Percentiles rank a stretch among this genome's conserved stretches.
Conservation (phyloP, 1,140 invertebrate genomes). For the Batillaria attramentaria region DNA sequence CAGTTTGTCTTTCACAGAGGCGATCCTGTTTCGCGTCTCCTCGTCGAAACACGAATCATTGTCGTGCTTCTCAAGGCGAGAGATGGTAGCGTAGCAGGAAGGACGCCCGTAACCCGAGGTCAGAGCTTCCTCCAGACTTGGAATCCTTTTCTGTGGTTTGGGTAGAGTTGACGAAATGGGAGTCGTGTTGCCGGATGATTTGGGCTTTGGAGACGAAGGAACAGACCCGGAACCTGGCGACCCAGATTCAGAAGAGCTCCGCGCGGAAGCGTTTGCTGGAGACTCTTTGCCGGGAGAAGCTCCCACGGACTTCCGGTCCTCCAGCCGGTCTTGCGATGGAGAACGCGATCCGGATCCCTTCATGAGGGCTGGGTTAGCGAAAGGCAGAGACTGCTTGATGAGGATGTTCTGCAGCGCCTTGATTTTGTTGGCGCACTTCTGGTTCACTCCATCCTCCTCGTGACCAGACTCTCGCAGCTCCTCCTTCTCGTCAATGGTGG, state of each 20-base stretch:
- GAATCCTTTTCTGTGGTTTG: neutral
- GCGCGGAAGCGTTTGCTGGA: no score
- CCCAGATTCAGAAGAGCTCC: no score
- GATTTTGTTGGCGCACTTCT: slow-evolving; percentile 27
- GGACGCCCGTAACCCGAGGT: neutral
- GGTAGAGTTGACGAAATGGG: neutral
- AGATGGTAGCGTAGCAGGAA: slow-evolving; percentile 19
- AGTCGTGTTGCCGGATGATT: no score
- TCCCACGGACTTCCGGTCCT: neutral
- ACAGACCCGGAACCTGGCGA: no score
- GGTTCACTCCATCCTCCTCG: slow-evolving; percentile 3
- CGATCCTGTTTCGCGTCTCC: neutral
- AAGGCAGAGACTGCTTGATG: slow-evolving; percentile 39
- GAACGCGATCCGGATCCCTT: neutral
- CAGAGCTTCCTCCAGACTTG: neutral
- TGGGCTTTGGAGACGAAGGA: no score
- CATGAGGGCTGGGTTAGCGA: slow-evolving; percentile 20
- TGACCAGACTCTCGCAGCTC: neutral
- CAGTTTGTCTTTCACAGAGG: slow-evolving; percentile 10
- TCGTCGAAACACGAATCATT: neutral
- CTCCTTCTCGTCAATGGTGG: neutral
- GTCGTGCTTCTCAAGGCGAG: slow-evolving; percentile 10
- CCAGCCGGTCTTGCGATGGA: neutral
- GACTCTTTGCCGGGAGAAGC: neutral
- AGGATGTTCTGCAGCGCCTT: slow-evolving; percentile 35